Evolutionary conservation across 2,113 vertebrate species (phyloP), one percentile per base, ranked within the genome.

Genomic region (Calyptomena viridis): DNA sequence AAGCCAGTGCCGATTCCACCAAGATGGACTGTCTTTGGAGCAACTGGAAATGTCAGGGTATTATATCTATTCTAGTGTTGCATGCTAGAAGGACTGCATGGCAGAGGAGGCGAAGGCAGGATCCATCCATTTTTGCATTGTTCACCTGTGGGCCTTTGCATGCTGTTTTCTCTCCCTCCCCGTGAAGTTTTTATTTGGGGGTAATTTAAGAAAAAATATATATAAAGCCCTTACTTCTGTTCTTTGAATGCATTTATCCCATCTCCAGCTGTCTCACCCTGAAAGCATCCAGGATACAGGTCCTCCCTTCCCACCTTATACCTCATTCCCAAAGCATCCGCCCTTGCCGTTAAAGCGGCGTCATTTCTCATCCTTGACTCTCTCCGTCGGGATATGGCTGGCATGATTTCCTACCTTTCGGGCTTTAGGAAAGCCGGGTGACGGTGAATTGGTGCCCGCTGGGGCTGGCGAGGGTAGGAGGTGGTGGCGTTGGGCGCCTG

Each of bases 21-120:
- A 99, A 99, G 99, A 99, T 99, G 98, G 99, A 99, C 82, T 98
- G 99, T 97, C 98, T 99, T 86, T 99, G 99, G 99, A 99, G 98
- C 98, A 97, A 98, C 98, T 99, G 99, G 99, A 99, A 98, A 98
- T 98, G 99, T 98, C 99, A 99, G 98, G 99, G 99, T 99, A 99
- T 97, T 97, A 72, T 95, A 66, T 98, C 97, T 97, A 7, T 98
- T 97, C 97, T 92, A 6, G 96, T 97, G 96, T 96, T 98, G 98
- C 98, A 98, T 97, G 98, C 96, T 95, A 93, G 92, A 68, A 92
- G 87, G 82, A 89, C 77, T 95, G 94, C 97, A 96, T 91, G 96
- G 67, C 94, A 91, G 66, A 69, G 88, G 90, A 82, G 88, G 91
- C 94, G 33, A 81, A 95, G 79, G 94, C 95, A 94, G 97, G 91